Percentiles rank a stretch among this genome's conserved stretches.
phyloP scores from a whole-genome alignment of 2,888 invertebrate species.

The Cataglyphis rosenhaueri region DNA sequence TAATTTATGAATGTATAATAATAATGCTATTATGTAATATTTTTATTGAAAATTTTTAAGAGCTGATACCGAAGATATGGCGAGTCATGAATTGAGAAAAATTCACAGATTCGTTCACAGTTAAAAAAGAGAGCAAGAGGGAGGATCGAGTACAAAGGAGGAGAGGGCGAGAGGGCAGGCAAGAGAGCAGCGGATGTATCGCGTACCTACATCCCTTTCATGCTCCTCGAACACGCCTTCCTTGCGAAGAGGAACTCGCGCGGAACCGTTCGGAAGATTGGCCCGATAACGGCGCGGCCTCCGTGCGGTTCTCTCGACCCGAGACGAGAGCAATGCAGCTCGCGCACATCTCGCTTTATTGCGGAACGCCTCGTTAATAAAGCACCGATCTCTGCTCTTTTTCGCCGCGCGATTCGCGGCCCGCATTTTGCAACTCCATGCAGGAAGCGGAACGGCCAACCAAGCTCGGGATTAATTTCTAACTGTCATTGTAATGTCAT shows the following conservation, averaged over 20 bases:
- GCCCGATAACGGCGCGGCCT: conserved; percentile 75
- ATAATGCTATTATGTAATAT: neutral
- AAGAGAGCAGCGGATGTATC: conserved; percentile 53
- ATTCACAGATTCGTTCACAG: conserved; percentile 7
- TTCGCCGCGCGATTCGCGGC: conserved; percentile 51
- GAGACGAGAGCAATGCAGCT: conserved; percentile 66
- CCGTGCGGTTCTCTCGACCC: conserved; percentile 72
- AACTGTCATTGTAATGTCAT: conserved; percentile 35
- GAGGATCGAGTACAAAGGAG: conserved; percentile 3
- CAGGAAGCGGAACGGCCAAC: conserved; percentile 68
- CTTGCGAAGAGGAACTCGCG: conserved; percentile 60
- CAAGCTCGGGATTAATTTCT: conserved; percentile 63
- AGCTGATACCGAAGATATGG: neutral
- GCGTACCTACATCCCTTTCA: conserved; percentile 62
- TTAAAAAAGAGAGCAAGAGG: conserved; percentile 15
- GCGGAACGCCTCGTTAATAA: conserved; percentile 79
- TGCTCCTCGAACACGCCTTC: conserved; percentile 67
- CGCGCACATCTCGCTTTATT: conserved; percentile 71
- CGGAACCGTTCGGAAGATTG: conserved; percentile 75
- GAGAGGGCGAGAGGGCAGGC: conserved; percentile 39
- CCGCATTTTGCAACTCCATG: conserved; percentile 30
- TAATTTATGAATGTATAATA: neutral
- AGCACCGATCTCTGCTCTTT: conserved; percentile 65
- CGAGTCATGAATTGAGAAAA: neutral
- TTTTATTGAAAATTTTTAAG: neutral